These are phyloP conservation scores for Cistogaster globosa DNA, from an alignment of 2,888 invertebrate genomes.

Conservation along the genomic window DNA sequence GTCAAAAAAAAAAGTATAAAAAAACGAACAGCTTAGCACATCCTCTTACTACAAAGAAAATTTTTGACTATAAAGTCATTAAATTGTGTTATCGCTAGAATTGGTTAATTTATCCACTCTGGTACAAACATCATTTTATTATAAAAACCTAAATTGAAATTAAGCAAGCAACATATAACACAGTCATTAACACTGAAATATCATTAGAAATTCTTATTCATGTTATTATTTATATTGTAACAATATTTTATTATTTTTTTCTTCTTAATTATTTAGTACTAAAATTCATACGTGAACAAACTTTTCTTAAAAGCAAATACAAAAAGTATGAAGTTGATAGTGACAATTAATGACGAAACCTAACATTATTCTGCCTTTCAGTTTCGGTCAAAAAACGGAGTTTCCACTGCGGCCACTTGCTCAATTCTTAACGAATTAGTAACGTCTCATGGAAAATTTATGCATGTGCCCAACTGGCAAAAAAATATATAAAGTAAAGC, in stretches of 20 bases:
- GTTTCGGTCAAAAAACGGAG: neutral
- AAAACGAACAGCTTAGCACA: no score
- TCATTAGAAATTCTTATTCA: slow-evolving; percentile 36
- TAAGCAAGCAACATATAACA: slow-evolving; percentile 14
- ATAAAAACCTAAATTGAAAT: neutral
- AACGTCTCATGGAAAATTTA: no score
- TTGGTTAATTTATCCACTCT: slow-evolving; percentile 42
- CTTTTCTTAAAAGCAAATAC: neutral
- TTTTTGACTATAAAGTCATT: no score
- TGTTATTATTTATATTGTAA: slow-evolving; percentile 32
- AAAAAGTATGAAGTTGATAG: neutral
- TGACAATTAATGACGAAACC: neutral
- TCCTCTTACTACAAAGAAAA: no score
- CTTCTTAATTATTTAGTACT: neutral
- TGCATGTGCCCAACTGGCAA: no score
- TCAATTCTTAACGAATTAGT: no score
- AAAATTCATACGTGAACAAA: neutral
- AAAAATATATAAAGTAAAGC: no score
- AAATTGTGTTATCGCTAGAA: neutral
- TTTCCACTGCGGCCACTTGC: neutral
- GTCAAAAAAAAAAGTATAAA: no score
- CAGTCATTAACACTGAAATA: slow-evolving; percentile 37
- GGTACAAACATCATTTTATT: slow-evolving; percentile 9
- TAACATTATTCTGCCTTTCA: neutral
- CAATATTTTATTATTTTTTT: neutral